These are phyloP conservation scores for Nomada ruficornis DNA, from an alignment of 2,888 invertebrate species.

Conservation along the genomic window DNA sequence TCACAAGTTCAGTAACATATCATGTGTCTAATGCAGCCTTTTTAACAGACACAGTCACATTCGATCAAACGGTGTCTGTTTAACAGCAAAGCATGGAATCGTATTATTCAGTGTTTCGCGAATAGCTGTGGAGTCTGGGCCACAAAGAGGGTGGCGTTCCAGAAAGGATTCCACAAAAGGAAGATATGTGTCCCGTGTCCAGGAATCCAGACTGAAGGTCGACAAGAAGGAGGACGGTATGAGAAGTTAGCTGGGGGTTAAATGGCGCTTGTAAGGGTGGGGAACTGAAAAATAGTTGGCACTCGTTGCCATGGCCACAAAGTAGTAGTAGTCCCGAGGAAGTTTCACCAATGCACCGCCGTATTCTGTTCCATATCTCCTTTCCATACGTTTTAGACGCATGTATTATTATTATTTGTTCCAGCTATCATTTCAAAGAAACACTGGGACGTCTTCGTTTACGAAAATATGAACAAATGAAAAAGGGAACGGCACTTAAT, in stretches of 20 bases:
- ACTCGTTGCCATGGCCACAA: conserved; percentile 72
- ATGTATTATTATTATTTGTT: conserved; percentile 67
- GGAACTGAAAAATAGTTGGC: conserved; percentile 74
- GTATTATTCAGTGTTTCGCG: conserved; percentile 31
- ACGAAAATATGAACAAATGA: conserved; percentile 2
- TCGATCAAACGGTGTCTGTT: conserved; percentile 21
- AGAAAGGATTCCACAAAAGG: conserved; percentile 42
- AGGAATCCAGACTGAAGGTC: conserved; percentile 42
- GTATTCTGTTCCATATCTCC: neutral
- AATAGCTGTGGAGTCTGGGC: conserved; percentile 27
- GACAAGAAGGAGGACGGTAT: conserved; percentile 7
- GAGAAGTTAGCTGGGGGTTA: conserved; percentile 36
- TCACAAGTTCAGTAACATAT: no score
- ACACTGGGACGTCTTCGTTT: conserved; percentile 19
- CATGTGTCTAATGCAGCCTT: neutral
- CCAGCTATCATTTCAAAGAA: conserved; percentile 43
- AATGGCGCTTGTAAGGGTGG: conserved; percentile 41
- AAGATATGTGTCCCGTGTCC: conserved; percentile 43
- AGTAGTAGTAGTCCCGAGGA: conserved; percentile 68
- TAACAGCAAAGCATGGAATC: conserved; percentile 8
- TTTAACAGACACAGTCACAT: neutral
- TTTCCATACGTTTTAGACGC: conserved; percentile 32
- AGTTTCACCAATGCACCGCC: conserved; percentile 41
- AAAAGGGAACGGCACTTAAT: neutral
- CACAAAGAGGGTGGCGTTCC: conserved; percentile 24